Conservation (phyloP, 2,888 invertebrate species). For the Leptodirus hochenwartii region DNA sequence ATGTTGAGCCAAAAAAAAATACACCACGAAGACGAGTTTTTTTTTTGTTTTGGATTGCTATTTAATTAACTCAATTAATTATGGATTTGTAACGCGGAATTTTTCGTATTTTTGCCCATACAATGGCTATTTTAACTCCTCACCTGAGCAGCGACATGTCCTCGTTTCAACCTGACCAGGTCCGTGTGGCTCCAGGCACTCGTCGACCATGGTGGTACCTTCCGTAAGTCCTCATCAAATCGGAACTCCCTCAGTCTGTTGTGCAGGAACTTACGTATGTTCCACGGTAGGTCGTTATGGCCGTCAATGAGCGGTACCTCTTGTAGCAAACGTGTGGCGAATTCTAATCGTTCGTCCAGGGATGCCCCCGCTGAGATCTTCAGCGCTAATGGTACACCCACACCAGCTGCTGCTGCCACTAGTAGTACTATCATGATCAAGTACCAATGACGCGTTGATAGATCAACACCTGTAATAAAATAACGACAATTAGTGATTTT, state of each 20-base stretch:
- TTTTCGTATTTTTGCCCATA: background rate
- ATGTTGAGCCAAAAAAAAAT: no score
- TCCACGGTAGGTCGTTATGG: slow-evolving; percentile 84
- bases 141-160: slow-evolving; percentile 64
- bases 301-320: slow-evolving; percentile 69
- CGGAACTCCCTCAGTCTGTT: slow-evolving; percentile 72
- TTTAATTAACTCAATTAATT: no score
- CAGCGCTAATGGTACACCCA: slow-evolving; percentile 61
- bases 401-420: slow-evolving; percentile 61
- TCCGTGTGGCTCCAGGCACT: slow-evolving; percentile 69
- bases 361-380: slow-evolving; percentile 61
- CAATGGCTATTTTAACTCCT: slow-evolving; percentile 15
- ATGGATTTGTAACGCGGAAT: no score
- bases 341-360: slow-evolving; percentile 54
- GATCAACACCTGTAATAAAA: slow-evolving; percentile 34
- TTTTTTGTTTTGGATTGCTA: no score
- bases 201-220: slow-evolving; percentile 50
- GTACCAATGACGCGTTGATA: slow-evolving; percentile 51
- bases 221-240: slow-evolving; percentile 48
- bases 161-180: slow-evolving; percentile 49
- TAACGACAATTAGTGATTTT: no score
- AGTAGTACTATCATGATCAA: slow-evolving; percentile 57
- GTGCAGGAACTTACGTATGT: slow-evolving; percentile 76
- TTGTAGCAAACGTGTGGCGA: slow-evolving; percentile 52
- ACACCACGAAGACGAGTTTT: no score